phyloP scores from a whole-genome alignment of 1,140 invertebrate genomes.

The Zophobas atratus region DNA sequence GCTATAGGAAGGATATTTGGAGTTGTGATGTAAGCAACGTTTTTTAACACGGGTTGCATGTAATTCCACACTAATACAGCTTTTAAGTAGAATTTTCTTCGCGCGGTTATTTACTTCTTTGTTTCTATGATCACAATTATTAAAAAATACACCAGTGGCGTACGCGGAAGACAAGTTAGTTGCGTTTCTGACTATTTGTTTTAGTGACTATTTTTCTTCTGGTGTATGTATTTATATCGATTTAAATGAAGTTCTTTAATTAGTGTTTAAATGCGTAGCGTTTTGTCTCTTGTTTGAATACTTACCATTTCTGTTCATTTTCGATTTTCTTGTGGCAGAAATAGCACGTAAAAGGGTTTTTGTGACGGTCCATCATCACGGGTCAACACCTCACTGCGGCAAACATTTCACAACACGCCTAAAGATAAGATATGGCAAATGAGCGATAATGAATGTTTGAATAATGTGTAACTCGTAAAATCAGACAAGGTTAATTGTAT shows the following conservation, averaged over 20 bases:
- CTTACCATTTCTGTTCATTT: conserved; percentile 44
- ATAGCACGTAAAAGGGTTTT: conserved; percentile 41
- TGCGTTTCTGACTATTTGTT: too few species aligned
- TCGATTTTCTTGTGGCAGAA: conserved; percentile 40
- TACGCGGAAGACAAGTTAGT: too few species aligned
- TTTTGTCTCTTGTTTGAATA: not conserved
- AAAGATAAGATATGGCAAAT: conserved; percentile 14
- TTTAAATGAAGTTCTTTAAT: not conserved
- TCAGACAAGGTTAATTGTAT: conserved; percentile 33
- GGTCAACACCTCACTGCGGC: conserved; percentile 16
- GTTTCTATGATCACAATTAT: too few species aligned
- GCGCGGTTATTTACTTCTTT: too few species aligned
- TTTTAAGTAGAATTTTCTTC: too few species aligned
- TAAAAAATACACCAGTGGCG: too few species aligned
- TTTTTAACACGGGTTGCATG: too few species aligned
- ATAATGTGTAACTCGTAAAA: conserved; percentile 3
- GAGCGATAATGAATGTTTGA: conserved; percentile 23
- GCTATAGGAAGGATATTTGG: too few species aligned
- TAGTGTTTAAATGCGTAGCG: not conserved
- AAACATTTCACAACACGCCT: conserved; percentile 10
- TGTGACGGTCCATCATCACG: conserved; percentile 19
- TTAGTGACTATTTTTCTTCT: too few species aligned
- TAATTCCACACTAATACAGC: too few species aligned
- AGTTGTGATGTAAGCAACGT: too few species aligned
- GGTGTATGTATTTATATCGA: too few species aligned